Conservation (phyloP, 2,797 vertebrate genomes). For the Enteromius trimaculatus region DNA sequence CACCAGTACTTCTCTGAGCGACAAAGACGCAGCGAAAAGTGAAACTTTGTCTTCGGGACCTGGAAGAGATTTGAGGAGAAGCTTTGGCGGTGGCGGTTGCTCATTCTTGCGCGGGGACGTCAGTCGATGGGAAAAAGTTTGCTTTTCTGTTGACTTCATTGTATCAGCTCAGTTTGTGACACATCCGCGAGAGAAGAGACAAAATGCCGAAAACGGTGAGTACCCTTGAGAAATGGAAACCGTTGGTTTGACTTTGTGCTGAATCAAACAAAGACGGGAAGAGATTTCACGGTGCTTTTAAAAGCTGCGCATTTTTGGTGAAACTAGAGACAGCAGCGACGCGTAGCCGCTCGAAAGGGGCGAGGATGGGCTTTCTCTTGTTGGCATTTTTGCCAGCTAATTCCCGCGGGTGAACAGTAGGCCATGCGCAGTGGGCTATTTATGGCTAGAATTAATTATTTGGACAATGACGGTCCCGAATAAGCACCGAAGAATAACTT, state of each 20-base stretch:
- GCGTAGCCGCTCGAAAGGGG: conserved; percentile 23
- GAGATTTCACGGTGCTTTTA: neutral
- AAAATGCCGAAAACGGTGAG: conserved; percentile 85
- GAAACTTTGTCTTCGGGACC: conserved; percentile 26
- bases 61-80: conserved; percentile 53
- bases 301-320: conserved; percentile 33
- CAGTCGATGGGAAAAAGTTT: conserved; percentile 81
- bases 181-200: conserved; percentile 37
- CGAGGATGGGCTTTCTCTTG: conserved; percentile 44
- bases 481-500: neutral
- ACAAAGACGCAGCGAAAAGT: conserved; percentile 66
- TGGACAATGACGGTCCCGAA: neutral
- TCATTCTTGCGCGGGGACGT: conserved; percentile 64
- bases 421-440: conserved; percentile 8
- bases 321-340: conserved; percentile 17
- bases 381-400: neutral
- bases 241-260: neutral
- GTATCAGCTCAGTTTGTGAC: conserved; percentile 61
- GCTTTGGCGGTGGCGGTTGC: conserved; percentile 30
- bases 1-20: conserved; percentile 58
- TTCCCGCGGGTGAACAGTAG: conserved; percentile 26
- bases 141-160: conserved; percentile 63
- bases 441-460: neutral
- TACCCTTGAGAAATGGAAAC: neutral
- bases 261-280: neutral